These are phyloP conservation scores for Macrobrachium rosenbergii DNA, from an alignment of 1,140 invertebrate species.

Conservation along the genomic window DNA sequence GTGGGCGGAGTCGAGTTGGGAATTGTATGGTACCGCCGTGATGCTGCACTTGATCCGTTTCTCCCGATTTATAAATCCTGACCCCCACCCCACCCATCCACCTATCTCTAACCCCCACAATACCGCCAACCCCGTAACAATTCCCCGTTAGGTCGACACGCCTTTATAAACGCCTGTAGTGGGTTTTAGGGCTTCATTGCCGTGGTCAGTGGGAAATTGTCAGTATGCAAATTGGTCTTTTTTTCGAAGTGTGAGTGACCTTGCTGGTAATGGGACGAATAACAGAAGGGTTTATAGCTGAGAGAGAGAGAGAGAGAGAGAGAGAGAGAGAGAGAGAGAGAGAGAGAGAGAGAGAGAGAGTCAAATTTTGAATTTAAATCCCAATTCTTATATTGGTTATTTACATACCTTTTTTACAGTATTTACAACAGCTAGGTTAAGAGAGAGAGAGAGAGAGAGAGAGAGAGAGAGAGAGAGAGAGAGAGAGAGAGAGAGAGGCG, in stretches of 20 bases:
- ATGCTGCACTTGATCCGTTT: too few relatives aligned
- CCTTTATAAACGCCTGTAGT: too few relatives aligned
- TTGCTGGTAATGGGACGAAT: not conserved
- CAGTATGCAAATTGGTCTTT: not conserved
- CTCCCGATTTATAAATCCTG: too few relatives aligned
- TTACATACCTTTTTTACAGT: not conserved
- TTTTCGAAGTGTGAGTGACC: not conserved
- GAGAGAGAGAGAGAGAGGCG: not conserved
- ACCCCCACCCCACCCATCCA: too few relatives aligned
- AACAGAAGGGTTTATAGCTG: not conserved
- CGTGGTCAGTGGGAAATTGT: not conserved
- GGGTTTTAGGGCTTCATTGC: too few relatives aligned
- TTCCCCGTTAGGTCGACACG: too few relatives aligned
- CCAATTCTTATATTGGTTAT: not conserved
- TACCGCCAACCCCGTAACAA: too few relatives aligned
- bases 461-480: conserved; percentile 4
- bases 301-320: not conserved
- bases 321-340: not conserved
- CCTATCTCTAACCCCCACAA: too few relatives aligned
- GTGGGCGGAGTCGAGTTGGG: too few relatives aligned
- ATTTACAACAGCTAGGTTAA: not conserved
- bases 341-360: not conserved
- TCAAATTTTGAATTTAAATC: too few relatives aligned
- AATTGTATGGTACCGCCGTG: too few relatives aligned
- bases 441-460: conserved; percentile 7